Evolutionary conservation across 92 coral and sea anemone species (phyloP), one percentile per base, ranked within the genome.

Genomic region (Epizoanthus fatuus): DNA sequence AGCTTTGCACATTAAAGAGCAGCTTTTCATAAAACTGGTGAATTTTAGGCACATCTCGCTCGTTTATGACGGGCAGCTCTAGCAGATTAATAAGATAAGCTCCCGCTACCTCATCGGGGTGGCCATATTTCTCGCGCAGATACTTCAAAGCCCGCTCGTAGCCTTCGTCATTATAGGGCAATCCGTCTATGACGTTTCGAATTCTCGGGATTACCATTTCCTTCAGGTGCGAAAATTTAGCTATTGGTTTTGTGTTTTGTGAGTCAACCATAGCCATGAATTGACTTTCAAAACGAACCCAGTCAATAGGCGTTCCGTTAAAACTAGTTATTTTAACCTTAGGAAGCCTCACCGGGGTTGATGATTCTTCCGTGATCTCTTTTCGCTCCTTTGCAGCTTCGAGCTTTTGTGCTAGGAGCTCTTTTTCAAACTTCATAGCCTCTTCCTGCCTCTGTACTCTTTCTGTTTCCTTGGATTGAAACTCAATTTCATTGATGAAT

Each of bases 1-100:
- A 22, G 25, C 25, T 22, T 22, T 22, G 25, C 25, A 79, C 88
- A 42, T 64, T 89, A 47, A 89, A 89, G 15, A 89, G 80, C 13
- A 89, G 74, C 62, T 71, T 68, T 44, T 89, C 90, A 60, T 89
- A 85, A 72, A 85, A 79, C 69, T 62, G 56, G 53, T 89, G 93
- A 37, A 89, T 56, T 47, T 79, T 89, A 5, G 83, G 56, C 20
- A 89, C 90, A 72, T 85, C 81, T 76, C 86, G 39, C 71, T 85
- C 93, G 1, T 68, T 71, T 20, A 89, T 77, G 8, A 63, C 4
- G 9, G 86, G 85, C 75, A 75, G 59, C 75, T 88, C 88, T 11
- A 88, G 29, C 17, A 83, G 75, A 68, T 65, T 88, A 7, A 45
- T 81, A 8, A 77, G n/a, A 58, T 85, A 90, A 12, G 93, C 62